Base-by-base conservation (phyloP, 2,888 invertebrate genomes). In the Parascotia fuliginaria region DNA sequence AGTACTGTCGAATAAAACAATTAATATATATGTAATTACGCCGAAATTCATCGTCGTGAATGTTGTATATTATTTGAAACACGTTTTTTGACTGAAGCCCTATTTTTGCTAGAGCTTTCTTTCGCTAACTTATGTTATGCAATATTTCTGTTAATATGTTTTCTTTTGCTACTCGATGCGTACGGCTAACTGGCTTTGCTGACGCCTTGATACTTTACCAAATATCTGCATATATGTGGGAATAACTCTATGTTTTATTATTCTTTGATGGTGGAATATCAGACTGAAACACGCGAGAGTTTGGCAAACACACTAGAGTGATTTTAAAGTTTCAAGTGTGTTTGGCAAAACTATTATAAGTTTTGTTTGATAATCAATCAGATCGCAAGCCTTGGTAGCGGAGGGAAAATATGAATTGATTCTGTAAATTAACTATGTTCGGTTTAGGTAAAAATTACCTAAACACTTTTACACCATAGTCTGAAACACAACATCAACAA, bases 31-130 rank as follows among this genome's bases (percentile, higher is more conserved):
- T 3, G 19, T 33, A 16, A 14, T 33, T 16, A n/a, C 33, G 22
- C 36, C 36, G 19, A 1, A 41, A 40, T 15, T 0, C 15, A 12
- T 42, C 42, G 42, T 42, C 42, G 33, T 42, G 42, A 42, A 41
- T 32, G 33, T 42, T 22, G 22, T 42, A 6, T 15, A 33, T 15
- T 24, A 22, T 40, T 13, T 33, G 7, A 6, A 24, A 33, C 14
- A 32, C 22, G 33, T 42, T 24, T n/a, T 41, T 41, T 31, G 31
- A 32, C 31, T 31, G 13, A 41, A 36, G 36, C 11, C 36, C 19
- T 12, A 22, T 19, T 36, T 19, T 16, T 16, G 13, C n/a, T 19
- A 4, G 16, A 3, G n/a, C 9, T 15, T n/a, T 16, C 9, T 36
- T 36, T 22, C 7, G 36, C 22, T 36, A 14, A 12, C 4, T 37